A percentile compares a stretch with the other conserved stretches of the same genome.
Conservation (phyloP, 2,113 vertebrate genomes). For the Galeopterus variegatus region DNA sequence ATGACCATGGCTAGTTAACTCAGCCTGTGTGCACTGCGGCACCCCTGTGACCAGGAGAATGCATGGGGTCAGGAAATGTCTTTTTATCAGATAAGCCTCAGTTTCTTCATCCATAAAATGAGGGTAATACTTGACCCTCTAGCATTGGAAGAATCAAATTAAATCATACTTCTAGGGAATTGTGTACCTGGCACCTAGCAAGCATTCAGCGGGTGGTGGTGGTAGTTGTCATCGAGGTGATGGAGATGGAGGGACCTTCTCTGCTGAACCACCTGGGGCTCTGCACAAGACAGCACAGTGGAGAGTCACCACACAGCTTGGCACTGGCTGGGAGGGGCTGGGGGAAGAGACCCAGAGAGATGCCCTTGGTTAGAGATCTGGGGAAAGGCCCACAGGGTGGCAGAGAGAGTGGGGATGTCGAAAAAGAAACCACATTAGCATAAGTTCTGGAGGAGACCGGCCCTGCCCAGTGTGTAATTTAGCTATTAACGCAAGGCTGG, state of each 20-base stretch:
- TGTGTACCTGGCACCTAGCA: accelerated
- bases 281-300: background rate
- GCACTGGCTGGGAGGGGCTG: background rate
- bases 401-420: constrained; percentile 67
- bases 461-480: constrained; percentile 49
- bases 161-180: background rate
- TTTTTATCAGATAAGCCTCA: background rate
- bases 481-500: constrained; percentile 38
- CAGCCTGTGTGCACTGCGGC: accelerated
- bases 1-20: background rate
- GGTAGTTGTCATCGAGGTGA: accelerated
- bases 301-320: background rate
- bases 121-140: background rate
- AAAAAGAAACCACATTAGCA: constrained; percentile 80
- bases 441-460: constrained; percentile 53
- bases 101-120: background rate
- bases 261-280: background rate
- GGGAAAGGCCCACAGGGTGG: constrained; percentile 24
- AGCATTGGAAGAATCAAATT: background rate
- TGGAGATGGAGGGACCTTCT: background rate
- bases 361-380: background rate
- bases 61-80: background rate
- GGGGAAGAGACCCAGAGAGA: constrained; percentile 8
- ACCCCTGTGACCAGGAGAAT: background rate
- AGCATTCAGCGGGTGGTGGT: accelerated